Percentiles rank a stretch among this genome's conserved stretches.
Evolutionary conservation across 2,888 invertebrate species (phyloP).

Genomic region (Microdon myrmicae): DNA sequence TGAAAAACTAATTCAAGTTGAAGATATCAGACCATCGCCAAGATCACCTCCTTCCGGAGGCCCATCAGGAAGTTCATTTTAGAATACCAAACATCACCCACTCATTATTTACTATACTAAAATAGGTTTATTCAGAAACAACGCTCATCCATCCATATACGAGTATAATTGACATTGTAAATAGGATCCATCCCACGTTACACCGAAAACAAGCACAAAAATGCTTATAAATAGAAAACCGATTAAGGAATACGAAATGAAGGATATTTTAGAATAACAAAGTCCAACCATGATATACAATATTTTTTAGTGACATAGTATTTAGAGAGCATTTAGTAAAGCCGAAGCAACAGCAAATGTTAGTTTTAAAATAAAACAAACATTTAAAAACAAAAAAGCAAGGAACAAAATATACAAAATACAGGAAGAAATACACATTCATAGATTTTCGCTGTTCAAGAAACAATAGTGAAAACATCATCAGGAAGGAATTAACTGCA

Average conservation of each 20-base stretch:
- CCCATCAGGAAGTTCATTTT: conserved; percentile 32
- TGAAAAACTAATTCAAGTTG: conserved; percentile 81
- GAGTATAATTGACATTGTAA: conserved; percentile 27
- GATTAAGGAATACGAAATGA: too few relatives aligned
- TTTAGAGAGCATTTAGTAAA: conserved; percentile 44
- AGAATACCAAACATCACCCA: conserved; percentile 4
- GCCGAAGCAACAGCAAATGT: conserved; percentile 37
- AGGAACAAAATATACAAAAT: conserved; percentile 10
- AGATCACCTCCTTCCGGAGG: conserved; percentile 57
- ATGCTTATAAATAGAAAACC: too few relatives aligned
- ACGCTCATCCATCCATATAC: background rate
- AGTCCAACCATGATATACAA: too few relatives aligned
- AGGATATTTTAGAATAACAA: too few relatives aligned
- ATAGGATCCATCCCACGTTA: conserved; percentile 44
- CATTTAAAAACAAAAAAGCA: conserved; percentile 11
- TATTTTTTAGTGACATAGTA: conserved; percentile 21
- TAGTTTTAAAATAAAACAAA: conserved; percentile 20
- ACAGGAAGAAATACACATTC: conserved; percentile 15
- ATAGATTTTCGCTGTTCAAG: conserved; percentile 28
- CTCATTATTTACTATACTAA: background rate
- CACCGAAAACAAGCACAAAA: conserved; percentile 38
- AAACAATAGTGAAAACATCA: conserved; percentile 3
- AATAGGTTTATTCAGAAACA: background rate
- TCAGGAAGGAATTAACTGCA: too few relatives aligned
- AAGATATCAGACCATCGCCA: conserved; percentile 68